A percentile compares a stretch with the other conserved stretches of the same genome.
Conservation (phyloP, 2,888 invertebrate genomes). For the Epistrophella euchroma region DNA sequence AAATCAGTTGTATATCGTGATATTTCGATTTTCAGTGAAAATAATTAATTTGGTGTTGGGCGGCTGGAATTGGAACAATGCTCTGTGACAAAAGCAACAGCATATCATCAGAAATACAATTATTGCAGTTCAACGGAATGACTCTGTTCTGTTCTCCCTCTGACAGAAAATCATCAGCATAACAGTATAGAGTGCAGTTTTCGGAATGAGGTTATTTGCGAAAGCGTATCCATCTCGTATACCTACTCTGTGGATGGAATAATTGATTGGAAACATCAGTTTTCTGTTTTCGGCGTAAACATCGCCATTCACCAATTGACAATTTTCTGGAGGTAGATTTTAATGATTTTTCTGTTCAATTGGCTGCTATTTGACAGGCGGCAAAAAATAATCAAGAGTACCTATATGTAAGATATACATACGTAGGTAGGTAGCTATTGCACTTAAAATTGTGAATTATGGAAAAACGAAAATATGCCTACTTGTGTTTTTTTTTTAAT, state of each 20-base stretch:
- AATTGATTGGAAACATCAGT: constrained; percentile 70
- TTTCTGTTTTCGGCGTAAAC: constrained; percentile 64
- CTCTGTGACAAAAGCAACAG: constrained; percentile 41
- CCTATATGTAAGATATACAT: neutral
- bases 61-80: neutral
- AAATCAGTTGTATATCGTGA: constrained; percentile 5
- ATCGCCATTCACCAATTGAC: constrained; percentile 68
- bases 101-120: constrained; percentile 25
- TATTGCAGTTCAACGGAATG: constrained; percentile 60
- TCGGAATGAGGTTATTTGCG: constrained; percentile 2
- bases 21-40: constrained; percentile 51
- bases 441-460: too few species aligned
- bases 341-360: constrained; percentile 56
- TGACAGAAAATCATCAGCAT: constrained; percentile 50
- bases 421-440: neutral
- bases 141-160: constrained; percentile 23
- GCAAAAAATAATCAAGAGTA: constrained; percentile 13
- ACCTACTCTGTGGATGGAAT: constrained; percentile 18
- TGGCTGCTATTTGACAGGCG: neutral
- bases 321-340: constrained; percentile 63
- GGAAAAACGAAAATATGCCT: too few species aligned
- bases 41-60: constrained; percentile 52
- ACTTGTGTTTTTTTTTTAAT: too few species aligned
- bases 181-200: neutral
- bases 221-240: constrained; percentile 33